These are phyloP conservation scores for Muschampia plurimacula DNA, from an alignment of 2,888 invertebrate species.

Conservation along the genomic window DNA sequence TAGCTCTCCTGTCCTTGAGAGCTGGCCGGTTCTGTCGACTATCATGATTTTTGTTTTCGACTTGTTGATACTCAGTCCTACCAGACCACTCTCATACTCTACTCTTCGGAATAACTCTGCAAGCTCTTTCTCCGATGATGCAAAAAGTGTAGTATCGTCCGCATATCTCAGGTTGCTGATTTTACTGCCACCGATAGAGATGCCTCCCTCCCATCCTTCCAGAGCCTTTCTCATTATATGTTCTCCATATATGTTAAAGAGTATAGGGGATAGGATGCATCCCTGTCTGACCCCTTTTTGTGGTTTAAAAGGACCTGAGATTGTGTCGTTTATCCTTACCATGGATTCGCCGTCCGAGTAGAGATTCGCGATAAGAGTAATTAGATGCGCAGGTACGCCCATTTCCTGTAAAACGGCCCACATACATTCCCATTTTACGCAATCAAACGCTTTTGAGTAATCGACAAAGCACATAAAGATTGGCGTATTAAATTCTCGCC, in stretches of 20 bases:
- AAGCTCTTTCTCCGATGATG: not conserved
- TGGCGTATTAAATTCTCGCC: not conserved
- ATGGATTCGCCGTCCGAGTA: not conserved
- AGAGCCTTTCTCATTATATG: constrained; percentile 18
- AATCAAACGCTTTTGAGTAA: constrained; percentile 20
- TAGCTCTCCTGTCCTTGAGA: not conserved
- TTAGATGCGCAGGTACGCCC: not conserved
- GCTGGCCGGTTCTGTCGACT: not conserved
- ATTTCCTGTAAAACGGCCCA: constrained; percentile 7
- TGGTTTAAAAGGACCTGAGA: constrained; percentile 4
- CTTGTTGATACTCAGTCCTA: not conserved
- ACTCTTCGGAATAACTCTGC: not conserved
- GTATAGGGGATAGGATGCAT: constrained; percentile 4
- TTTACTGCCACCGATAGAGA: not conserved
- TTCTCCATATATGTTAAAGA: constrained; percentile 23
- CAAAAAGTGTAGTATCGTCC: constrained; percentile 15
- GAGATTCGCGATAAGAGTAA: not conserved
- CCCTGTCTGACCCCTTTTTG: constrained; percentile 10
- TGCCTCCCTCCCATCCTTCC: constrained; percentile 19
- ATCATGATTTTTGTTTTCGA: not conserved
- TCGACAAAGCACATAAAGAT: constrained; percentile 8
- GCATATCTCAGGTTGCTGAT: constrained; percentile 25
- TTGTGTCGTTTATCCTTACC: not conserved
- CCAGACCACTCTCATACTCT: not conserved
- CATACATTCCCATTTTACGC: constrained; percentile 16